phyloP scores from a whole-genome alignment of 2,888 invertebrate genomes.

The Cosmia trapezina region DNA sequence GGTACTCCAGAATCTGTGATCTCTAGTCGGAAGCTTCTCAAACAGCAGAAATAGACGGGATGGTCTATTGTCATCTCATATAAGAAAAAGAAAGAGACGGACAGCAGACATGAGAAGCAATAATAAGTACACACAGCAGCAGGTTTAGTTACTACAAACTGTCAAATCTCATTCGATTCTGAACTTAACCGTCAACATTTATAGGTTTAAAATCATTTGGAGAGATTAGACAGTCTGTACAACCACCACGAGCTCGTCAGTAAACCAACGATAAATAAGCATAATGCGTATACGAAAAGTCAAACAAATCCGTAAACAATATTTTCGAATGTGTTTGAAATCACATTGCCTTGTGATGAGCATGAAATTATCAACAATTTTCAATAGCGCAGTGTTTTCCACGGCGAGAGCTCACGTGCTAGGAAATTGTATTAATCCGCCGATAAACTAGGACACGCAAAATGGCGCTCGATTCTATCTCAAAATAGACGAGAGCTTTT shows the following conservation, averaged over 20 bases:
- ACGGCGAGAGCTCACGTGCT: constrained; percentile 62
- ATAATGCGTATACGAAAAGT: neutral
- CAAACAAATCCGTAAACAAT: constrained; percentile 31
- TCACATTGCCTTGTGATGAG: constrained; percentile 56
- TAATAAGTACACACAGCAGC: neutral
- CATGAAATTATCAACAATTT: constrained; percentile 61
- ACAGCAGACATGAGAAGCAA: constrained; percentile 8
- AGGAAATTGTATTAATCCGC: constrained; percentile 71
- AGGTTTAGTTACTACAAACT: too few species aligned
- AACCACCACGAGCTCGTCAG: neutral
- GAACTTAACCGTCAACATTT: too few species aligned
- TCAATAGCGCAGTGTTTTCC: constrained; percentile 67
- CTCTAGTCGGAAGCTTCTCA: neutral
- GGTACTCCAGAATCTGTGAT: neutral
- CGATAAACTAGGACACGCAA: constrained; percentile 71
- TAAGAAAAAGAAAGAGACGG: too few species aligned
- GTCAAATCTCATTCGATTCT: too few species aligned
- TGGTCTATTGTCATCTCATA: constrained; percentile 19
- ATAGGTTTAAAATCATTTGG: too few species aligned
- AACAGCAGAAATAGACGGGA: constrained; percentile 16
- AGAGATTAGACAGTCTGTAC: neutral
- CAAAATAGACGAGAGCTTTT: constrained; percentile 74
- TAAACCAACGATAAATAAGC: constrained; percentile 23
- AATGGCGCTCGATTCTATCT: constrained; percentile 70
- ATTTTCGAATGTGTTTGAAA: constrained; percentile 49